Base-by-base conservation (phyloP, 2,888 invertebrate species). In the Drosophila fungiperda region DNA sequence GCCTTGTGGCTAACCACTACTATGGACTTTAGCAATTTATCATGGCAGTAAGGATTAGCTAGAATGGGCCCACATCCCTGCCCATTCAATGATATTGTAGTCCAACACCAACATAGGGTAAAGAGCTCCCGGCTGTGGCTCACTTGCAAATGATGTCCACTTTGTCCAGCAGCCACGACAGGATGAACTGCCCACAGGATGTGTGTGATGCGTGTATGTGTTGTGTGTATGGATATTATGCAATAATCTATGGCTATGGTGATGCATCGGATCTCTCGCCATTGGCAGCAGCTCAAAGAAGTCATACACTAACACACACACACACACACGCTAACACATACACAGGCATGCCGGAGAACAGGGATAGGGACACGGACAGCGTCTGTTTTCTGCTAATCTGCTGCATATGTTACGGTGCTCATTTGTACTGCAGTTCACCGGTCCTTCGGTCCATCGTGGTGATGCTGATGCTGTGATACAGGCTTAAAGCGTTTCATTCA, bases 91-190 rank as follows among this genome's bases (percentile, higher is more conserved):
- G 32, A 6, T 29, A 20, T 38, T 52, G 49, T 20, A 20, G 54
- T 17, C 33, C 33, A 40, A 59, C 55, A 49, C 49, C 50, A 42
- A 45, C 36, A 50, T 32, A 54, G 68, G 60, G 26, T 53, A 38
- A 48, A 55, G 57, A 32, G 53, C 64, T 64, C 38, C 67, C 29
- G 63, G 71, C 77, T 76, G 60, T 67, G 73, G 67, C 45, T 63
- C 70, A 73, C 78, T 89, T 88, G 88, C 84, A 83, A 85, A 89
- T 86, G 72, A 89, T 89, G 75, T 80, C 62, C 87, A 84, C 69
- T 87, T 78, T 69, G 79, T 81, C 63, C 50, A 55, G 23, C 32
- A 52, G 36, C 33, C 23, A 15, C 12, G 45, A 29, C 15, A 52
- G 62, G 32, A 26, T 59, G 55, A 23, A 54, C 29, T 61, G 35